phyloP scores from a whole-genome alignment of 2,113 vertebrate species.

The Astur gentilis region DNA sequence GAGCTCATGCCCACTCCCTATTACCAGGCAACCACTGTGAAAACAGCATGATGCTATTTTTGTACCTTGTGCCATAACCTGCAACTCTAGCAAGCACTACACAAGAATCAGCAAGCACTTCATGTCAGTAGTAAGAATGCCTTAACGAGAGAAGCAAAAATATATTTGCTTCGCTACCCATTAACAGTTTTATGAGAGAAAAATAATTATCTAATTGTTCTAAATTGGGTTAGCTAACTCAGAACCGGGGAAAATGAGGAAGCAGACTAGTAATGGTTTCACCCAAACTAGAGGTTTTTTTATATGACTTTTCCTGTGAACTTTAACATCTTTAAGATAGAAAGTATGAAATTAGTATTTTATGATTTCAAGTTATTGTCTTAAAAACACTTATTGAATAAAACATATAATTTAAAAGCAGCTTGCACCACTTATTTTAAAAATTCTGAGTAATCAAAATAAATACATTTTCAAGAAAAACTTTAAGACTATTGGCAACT shows the following conservation, averaged over 20 bases:
- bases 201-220: not conserved
- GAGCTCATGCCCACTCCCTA: not conserved
- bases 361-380: not conserved
- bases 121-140: not conserved
- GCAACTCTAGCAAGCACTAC: not conserved
- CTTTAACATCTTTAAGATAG: not conserved
- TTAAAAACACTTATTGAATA: not conserved
- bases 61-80: not conserved
- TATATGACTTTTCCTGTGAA: not conserved
- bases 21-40: not conserved
- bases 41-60: not conserved
- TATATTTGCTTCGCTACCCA: not conserved
- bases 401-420: not conserved
- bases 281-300: not conserved
- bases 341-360: not conserved
- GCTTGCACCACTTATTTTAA: not conserved
- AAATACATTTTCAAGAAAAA: not conserved
- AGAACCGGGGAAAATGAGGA: not conserved
- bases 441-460: not conserved
- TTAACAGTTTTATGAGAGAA: not conserved
- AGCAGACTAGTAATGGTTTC: not conserved
- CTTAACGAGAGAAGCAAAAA: not conserved
- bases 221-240: not conserved
- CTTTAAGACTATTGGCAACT: not conserved
- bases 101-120: not conserved